Conservation (phyloP, 2,797 vertebrate genomes). For the Falco concolor region DNA sequence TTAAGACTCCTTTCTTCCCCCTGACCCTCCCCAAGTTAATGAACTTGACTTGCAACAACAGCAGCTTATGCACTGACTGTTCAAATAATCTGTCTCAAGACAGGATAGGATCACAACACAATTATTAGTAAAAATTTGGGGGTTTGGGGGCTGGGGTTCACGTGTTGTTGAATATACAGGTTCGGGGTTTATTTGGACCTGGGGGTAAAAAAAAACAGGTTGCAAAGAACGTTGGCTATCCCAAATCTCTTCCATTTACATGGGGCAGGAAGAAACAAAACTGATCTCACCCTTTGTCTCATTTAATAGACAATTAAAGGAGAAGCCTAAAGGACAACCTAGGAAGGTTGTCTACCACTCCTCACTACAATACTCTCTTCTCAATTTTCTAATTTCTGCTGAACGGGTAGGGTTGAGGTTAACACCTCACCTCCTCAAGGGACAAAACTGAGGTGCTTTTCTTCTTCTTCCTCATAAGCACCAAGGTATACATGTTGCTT, state of each 20-base stretch:
- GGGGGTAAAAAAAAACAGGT: too few relatives aligned
- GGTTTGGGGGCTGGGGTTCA: neutral
- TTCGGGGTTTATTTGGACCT: too few relatives aligned
- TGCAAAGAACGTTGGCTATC: neutral
- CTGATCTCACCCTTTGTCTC: neutral
- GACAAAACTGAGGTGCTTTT: neutral
- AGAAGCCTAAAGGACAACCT: neutral
- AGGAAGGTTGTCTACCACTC: neutral
- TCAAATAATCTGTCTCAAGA: neutral
- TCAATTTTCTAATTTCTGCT: neutral
- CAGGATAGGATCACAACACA: neutral
- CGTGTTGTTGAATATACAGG: neutral
- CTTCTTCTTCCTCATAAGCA: neutral
- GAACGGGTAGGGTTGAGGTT: neutral
- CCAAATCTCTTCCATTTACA: neutral
- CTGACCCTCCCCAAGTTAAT: conserved; percentile 59
- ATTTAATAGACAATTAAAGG: neutral
- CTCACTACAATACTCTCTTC: neutral
- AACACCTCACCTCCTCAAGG: neutral
- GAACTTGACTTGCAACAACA: neutral
- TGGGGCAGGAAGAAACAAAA: neutral
- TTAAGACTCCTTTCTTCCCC: conserved; percentile 62
- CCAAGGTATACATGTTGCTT: neutral
- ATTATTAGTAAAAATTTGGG: neutral
- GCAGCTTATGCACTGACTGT: neutral